Conservation (phyloP, 2,797 vertebrate species). For the Etheostoma perlongum region DNA sequence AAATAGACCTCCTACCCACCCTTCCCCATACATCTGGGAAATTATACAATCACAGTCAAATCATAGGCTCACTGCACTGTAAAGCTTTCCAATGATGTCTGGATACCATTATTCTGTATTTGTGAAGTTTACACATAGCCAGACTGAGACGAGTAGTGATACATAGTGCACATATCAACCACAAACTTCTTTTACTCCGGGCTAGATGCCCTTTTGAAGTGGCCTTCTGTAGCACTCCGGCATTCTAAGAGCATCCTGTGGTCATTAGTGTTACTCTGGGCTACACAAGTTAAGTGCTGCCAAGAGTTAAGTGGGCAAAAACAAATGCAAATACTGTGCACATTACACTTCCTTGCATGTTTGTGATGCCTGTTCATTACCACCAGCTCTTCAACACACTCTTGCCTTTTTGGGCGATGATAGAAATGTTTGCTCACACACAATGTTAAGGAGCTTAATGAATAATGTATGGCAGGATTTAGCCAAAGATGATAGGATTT, state of each 20-base stretch:
- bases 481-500: slow-evolving; percentile 16
- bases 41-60: slow-evolving; percentile 52
- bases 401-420: slow-evolving; percentile 47
- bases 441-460: slow-evolving; percentile 48
- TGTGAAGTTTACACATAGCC: not conserved
- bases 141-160: not conserved
- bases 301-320: slow-evolving; percentile 38
- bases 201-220: slow-evolving; percentile 33
- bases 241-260: slow-evolving; percentile 39
- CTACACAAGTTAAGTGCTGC: not conserved
- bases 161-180: slow-evolving; percentile 31
- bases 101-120: slow-evolving; percentile 9
- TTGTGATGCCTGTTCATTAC: slow-evolving; percentile 65
- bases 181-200: slow-evolving; percentile 21
- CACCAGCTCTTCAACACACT: slow-evolving; percentile 30
- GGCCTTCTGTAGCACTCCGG: slow-evolving; percentile 17
- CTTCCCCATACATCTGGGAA: slow-evolving; percentile 45
- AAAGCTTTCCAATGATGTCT: not conserved
- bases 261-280: slow-evolving; percentile 52
- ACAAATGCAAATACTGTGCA: slow-evolving; percentile 58
- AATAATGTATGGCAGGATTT: slow-evolving; percentile 66
- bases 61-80: not conserved
- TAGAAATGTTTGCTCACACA: slow-evolving; percentile 57
- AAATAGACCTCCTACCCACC: slow-evolving; percentile 37
- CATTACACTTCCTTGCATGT: slow-evolving; percentile 20